Conservation (phyloP, 2,113 vertebrate species). For the Urocitellus parryii region DNA sequence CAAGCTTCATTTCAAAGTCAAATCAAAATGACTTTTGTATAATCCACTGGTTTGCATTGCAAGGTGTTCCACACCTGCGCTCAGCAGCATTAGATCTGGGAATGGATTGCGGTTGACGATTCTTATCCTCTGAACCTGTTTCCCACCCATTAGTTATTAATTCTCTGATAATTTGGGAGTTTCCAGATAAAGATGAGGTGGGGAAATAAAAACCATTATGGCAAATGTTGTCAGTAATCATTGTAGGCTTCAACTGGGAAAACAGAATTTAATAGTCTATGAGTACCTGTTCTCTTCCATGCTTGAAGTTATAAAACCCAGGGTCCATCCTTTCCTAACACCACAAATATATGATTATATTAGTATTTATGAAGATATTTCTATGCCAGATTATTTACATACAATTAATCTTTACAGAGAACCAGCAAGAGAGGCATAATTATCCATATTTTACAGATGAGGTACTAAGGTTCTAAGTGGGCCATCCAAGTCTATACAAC, state of each 20-base stretch:
- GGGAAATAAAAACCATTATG: background rate
- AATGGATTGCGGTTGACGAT: background rate
- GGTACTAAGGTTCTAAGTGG: background rate
- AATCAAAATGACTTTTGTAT: slow-evolving; percentile 45
- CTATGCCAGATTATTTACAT: background rate
- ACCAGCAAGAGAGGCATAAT: background rate
- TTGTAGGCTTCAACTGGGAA: background rate
- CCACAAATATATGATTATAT: background rate
- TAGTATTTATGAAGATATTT: background rate
- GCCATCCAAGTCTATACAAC: background rate
- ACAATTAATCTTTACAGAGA: background rate
- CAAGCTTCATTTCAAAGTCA: slow-evolving; percentile 60
- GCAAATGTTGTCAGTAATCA: background rate
- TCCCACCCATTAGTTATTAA: background rate
- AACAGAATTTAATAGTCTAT: background rate
- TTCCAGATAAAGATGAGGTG: background rate
- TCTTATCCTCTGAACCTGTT: background rate
- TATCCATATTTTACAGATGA: background rate
- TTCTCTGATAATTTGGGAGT: background rate
- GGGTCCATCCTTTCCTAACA: background rate
- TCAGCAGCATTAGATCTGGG: background rate
- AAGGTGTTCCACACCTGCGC: background rate
- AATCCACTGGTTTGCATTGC: background rate
- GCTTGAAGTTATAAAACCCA: background rate
- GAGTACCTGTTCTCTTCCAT: background rate